Conservation (phyloP, 37 sponge, comb jelly and placozoan species). For the Hexactinellida sp. region DNA sequence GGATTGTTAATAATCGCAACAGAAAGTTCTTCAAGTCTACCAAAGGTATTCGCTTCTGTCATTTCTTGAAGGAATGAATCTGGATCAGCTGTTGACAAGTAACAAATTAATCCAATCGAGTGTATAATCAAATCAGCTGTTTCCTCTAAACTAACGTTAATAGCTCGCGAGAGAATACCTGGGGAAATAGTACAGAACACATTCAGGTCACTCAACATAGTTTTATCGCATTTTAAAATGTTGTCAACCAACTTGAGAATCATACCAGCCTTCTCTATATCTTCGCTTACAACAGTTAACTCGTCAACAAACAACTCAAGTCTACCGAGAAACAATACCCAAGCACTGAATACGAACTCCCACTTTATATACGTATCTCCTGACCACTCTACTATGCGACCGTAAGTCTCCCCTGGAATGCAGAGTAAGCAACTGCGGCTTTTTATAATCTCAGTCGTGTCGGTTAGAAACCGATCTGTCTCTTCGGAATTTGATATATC, state of each 20-base stretch:
- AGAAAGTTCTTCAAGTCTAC: background rate
- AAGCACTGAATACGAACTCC: constrained; percentile 1
- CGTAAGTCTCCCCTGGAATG: background rate
- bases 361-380: background rate
- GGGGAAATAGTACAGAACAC: background rate
- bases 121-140: background rate
- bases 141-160: background rate
- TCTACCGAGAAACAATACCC: background rate
- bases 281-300: background rate
- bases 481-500: background rate
- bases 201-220: background rate
- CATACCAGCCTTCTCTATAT: background rate
- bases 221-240: background rate
- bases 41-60: background rate
- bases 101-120: background rate
- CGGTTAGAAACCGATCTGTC: background rate
- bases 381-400: background rate
- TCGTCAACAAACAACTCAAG: constrained; percentile 1
- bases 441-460: background rate
- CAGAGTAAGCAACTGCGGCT: background rate
- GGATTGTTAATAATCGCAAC: background rate
- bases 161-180: background rate
- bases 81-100: background rate
- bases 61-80: background rate
- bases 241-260: background rate